A percentile compares a stretch with the other conserved stretches of the same genome.
Conservation (phyloP, 1,140 invertebrate genomes). For the Camponotus pennsylvanicus region DNA sequence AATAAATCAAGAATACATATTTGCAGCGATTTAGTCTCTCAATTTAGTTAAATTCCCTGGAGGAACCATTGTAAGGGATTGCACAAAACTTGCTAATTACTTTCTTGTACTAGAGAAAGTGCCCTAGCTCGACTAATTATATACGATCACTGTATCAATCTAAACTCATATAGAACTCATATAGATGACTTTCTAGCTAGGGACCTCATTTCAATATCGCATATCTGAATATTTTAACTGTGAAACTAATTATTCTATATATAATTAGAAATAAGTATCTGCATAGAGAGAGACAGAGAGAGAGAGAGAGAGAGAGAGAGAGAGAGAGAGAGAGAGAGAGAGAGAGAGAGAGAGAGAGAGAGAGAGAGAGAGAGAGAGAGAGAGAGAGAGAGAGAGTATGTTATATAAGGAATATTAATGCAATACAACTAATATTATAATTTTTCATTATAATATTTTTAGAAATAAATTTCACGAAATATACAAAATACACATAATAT, state of each 20-base stretch:
- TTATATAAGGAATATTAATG: not conserved
- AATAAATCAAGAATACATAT: constrained; percentile 8
- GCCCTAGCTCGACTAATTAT: not conserved
- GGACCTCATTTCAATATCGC: not conserved
- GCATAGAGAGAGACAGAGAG: too few species aligned
- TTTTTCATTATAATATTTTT: not conserved
- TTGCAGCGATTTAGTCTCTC: not conserved
- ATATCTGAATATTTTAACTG: not conserved
- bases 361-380: too few species aligned
- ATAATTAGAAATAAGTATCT: not conserved
- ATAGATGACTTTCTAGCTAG: not conserved
- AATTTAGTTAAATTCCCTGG: not conserved
- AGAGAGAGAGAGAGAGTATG: not conserved
- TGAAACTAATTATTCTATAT: not conserved
- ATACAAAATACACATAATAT: not conserved
- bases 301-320: too few species aligned
- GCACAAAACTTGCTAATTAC: constrained; percentile 44
- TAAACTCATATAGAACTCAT: constrained; percentile 16
- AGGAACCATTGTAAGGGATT: not conserved
- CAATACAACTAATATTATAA: not conserved
- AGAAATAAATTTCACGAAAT: not conserved
- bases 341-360: too few species aligned
- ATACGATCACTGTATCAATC: constrained; percentile 28
- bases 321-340: too few species aligned
- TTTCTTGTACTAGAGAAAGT: not conserved